Evolutionary conservation across 2,888 invertebrate genomes (phyloP), one percentile per base, ranked within the genome.

Genomic region (Hemithea aestivaria): DNA sequence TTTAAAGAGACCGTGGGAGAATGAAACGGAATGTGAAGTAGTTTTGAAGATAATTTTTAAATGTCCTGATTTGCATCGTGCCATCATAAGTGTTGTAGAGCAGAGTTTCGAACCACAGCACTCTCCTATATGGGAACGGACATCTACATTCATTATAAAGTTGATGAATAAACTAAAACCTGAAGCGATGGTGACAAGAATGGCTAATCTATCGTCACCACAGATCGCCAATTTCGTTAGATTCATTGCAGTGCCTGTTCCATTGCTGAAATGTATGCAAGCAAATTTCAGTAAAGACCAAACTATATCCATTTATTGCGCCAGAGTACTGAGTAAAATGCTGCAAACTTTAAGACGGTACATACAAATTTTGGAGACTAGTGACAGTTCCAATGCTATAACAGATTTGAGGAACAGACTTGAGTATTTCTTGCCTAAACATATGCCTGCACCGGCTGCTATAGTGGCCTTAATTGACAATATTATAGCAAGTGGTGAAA

Each of bases 61-160:
- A 21, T 94, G 94, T 66, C 94, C 94, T 0, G 94, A 94, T 66
- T 76, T 94, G 32, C 90, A 91, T 8, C 89, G 91, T 66, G 88
- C 89, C 1, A 77, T 92, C 7, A 88, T 93, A 53, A 74, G 59
- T 33, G 84, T 89, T 22, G 79, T 91, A 7, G 91, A 91, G 40
- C 78, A 88, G 1, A 88, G 88, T 53, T 87, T 94, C 46, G 90
- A 90, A 58, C 91, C 92, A 0, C 74, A 89, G 53, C 73, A 83
- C 41, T 85, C 90, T 0, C 74, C 77, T 6, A 82, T 88, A 48
- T 91, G 90, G 90, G 73, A 88, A 24, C 85, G 68, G 56, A 73
- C 88, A 6, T 59, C 76, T 9, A 63, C 76, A 1, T 91, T 90
- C 63, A 66, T 81, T 0, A 66, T 79, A 26, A 73, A 74, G 35